Percentiles rank a stretch among this genome's conserved stretches.
phyloP scores from a whole-genome alignment of 2,797 vertebrate species.

The Syngnathus rostellatus region DNA sequence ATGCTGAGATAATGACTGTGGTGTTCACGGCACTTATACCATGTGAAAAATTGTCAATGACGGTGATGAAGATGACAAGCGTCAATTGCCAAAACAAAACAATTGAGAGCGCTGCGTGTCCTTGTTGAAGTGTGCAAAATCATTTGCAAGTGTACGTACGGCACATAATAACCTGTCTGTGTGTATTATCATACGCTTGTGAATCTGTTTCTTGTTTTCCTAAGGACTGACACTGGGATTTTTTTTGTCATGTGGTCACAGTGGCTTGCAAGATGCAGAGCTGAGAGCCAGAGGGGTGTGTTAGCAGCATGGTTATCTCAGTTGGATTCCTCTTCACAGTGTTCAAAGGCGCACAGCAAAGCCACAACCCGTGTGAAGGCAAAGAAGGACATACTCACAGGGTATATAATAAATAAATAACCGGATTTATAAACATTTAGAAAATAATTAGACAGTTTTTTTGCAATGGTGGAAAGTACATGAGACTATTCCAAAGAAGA shows the following conservation, averaged over 20 bases:
- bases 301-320: conserved; percentile 2
- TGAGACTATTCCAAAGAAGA: too few relatives aligned
- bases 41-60: neutral
- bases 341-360: conserved; percentile 2
- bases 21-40: neutral
- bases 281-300: neutral
- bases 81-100: neutral
- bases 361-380: neutral
- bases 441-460: too few relatives aligned
- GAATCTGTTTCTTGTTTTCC: neutral
- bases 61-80: neutral
- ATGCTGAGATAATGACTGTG: neutral
- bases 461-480: too few relatives aligned
- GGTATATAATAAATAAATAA: too few relatives aligned
- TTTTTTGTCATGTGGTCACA: neutral
- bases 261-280: neutral
- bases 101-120: neutral
- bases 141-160: neutral
- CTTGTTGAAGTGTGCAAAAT: neutral
- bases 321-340: conserved; percentile 2
- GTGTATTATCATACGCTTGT: neutral
- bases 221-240: neutral
- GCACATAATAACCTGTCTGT: neutral
- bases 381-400: neutral
- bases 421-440: too few relatives aligned